Percentiles rank a stretch among this genome's conserved stretches.
Conservation (phyloP, 2,797 vertebrate genomes). For the Megaceryle alcyon region DNA sequence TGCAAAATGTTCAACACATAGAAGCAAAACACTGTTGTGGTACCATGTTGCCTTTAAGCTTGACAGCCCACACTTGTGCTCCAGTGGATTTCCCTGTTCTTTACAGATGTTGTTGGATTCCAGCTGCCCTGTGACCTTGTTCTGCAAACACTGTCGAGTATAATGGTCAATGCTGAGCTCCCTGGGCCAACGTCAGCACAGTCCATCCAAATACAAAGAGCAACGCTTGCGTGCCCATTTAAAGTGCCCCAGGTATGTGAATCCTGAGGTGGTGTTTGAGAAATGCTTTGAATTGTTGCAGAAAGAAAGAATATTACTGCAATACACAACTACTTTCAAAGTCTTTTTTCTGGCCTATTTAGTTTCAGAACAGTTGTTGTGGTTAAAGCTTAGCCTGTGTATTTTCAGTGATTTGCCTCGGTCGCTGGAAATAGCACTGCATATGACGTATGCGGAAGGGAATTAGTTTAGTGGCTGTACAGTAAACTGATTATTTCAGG, state of each 20-base stretch:
- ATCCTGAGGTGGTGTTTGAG: not conserved
- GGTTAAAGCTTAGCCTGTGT: not conserved
- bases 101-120: not conserved
- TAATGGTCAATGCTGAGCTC: not conserved
- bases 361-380: not conserved
- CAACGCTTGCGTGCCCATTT: fast-evolving
- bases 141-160: not conserved
- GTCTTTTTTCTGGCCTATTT: not conserved
- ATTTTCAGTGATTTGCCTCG: not conserved
- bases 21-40: not conserved
- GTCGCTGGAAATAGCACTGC: not conserved
- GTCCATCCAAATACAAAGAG: fast-evolving
- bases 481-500: slow-evolving; percentile 12
- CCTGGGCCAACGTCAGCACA: not conserved
- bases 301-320: not conserved
- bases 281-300: not conserved
- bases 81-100: not conserved
- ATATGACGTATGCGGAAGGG: fast-evolving
- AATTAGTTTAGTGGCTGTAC: not conserved
- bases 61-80: not conserved
- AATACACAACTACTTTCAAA: not conserved
- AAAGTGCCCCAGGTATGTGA: fast-evolving
- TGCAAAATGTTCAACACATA: not conserved
- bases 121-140: not conserved
- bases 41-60: not conserved